phyloP scores from a whole-genome alignment of 2,797 vertebrate genomes.

The Chloroceryle inda region DNA sequence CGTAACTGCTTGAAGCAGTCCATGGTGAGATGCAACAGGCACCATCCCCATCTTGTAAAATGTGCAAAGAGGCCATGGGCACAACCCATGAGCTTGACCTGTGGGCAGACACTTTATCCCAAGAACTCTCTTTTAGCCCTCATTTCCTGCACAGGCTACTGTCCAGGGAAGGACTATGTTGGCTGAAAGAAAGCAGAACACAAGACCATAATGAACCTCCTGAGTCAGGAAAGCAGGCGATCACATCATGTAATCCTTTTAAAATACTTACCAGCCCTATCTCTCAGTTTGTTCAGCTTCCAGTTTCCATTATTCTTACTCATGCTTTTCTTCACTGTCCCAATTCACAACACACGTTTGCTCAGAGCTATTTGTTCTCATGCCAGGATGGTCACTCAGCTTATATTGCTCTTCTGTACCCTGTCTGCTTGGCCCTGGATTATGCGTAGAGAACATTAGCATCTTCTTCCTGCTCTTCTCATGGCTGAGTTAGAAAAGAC shows the following conservation, averaged over 20 bases:
- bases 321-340: neutral
- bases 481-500: neutral
- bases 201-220: neutral
- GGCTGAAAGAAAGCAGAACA: constrained; percentile 2
- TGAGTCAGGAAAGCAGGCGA: neutral
- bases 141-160: neutral
- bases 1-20: neutral
- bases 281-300: constrained; percentile 12
- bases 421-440: neutral
- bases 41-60: neutral
- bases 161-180: neutral
- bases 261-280: neutral
- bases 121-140: neutral
- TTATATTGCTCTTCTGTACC: neutral
- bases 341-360: neutral
- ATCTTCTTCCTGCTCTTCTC: neutral
- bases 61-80: neutral
- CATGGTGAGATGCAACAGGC: neutral
- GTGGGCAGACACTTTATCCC: neutral
- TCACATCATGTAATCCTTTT: neutral
- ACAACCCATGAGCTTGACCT: rapidly evolving
- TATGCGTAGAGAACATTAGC: neutral
- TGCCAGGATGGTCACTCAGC: neutral
- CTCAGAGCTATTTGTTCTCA: neutral
- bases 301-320: constrained; percentile 32